Evolutionary conservation across 2,797 vertebrate species (phyloP), one percentile per base, ranked within the genome.

Genomic region (Oreonectes daqikongensis): DNA sequence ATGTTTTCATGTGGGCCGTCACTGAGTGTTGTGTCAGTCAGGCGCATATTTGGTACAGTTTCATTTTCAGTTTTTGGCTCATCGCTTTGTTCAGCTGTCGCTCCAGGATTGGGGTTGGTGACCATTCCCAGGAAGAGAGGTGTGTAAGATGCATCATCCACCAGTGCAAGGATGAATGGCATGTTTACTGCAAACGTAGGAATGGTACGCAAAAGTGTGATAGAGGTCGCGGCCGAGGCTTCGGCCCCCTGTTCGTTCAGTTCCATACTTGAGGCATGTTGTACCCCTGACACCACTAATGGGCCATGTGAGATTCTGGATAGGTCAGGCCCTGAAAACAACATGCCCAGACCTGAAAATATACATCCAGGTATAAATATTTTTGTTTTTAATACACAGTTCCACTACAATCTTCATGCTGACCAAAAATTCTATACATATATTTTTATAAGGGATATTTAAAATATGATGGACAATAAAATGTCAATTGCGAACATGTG

Each of bases 121-220:
- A 98, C 89, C 0, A 89, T 80, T 71, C 96, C 96, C 83, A 95
- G 86, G 44, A 98, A 98, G 38, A 98, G 88, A 0, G 96, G 95
- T 1, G 92, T 82, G 69, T 92, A 87, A 2, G 87, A 92, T 64
- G 84, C 64, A 0, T 97, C 95, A 7, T 98, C 95, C 0, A 93
- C 83, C 5, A 98, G 86, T 35, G 94, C 76, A 59, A 97, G 96
- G 69, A 96, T 1, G 69, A 97, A 98, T 0, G 97, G 96, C 12
- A 91, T 92, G 88, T 96, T 94, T 6, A 96, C 88, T 0, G 81
- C 87, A 85, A 97, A 96, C 66, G 82, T 85, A n/a, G 92, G 92
- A 44, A 90, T 38, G 0, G 95, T 95, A 82, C 96, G 96, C n/a
- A 89, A 91, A 30, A 91, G 65, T 22, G 85, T 81, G 0, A 95